Conservation (phyloP, 1,140 invertebrate species). For the Meteorus sp. region DNA sequence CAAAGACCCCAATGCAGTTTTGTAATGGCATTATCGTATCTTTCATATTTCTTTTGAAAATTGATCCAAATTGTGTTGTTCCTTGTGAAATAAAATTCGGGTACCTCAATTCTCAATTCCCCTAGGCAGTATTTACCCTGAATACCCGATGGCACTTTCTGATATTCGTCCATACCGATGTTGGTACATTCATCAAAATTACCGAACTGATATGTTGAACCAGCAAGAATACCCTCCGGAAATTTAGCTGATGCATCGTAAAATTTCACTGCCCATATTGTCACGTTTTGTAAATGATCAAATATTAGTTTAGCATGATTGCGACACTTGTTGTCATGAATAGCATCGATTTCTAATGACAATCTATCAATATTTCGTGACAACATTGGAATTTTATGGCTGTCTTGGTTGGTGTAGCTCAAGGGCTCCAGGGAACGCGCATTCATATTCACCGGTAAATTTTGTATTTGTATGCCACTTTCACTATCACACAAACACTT, state of each 20-base stretch:
- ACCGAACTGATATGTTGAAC: slow-evolving; percentile 66
- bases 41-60: slow-evolving; percentile 35
- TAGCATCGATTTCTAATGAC: no score
- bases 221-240: slow-evolving; percentile 64
- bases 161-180: slow-evolving; percentile 39
- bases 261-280: slow-evolving; percentile 64
- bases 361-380: no score
- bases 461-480: no score
- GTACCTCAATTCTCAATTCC: slow-evolving; percentile 53
- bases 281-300: slow-evolving; percentile 54
- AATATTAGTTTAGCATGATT: slow-evolving; percentile 58
- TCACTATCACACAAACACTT: no score
- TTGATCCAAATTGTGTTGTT: slow-evolving; percentile 36
- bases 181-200: slow-evolving; percentile 71
- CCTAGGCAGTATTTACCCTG: slow-evolving; percentile 67
- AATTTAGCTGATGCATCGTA: slow-evolving; percentile 69
- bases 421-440: no score
- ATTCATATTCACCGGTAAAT: no score
- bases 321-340: slow-evolving; percentile 54
- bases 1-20: slow-evolving; percentile 67
- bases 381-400: no score
- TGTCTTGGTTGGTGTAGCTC: no score
- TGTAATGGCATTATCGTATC: slow-evolving; percentile 54
- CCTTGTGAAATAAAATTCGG: slow-evolving; percentile 29
- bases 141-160: slow-evolving; percentile 37